phyloP scores from a whole-genome alignment of 2,797 vertebrate genomes.

The Malurus splendens region DNA sequence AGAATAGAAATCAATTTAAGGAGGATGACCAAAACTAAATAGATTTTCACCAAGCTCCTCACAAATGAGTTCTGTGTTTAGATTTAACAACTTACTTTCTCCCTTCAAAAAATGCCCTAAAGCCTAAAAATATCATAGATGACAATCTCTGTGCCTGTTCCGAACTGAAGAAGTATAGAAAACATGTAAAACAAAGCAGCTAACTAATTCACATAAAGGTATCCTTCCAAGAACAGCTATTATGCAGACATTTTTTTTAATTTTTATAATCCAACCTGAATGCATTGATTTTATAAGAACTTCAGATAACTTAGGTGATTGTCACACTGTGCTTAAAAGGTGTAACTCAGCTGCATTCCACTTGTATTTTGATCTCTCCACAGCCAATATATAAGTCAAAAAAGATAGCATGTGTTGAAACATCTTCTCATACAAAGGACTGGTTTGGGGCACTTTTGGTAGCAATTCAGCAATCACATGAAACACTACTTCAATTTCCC shows the following conservation, averaged over 20 bases:
- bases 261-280: background rate
- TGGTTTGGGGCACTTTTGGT: background rate
- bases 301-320: background rate
- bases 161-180: background rate
- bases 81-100: background rate
- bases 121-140: background rate
- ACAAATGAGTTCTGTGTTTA: background rate
- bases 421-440: background rate
- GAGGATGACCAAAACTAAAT: background rate
- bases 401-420: background rate
- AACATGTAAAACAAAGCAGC: background rate
- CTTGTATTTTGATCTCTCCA: background rate
- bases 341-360: background rate
- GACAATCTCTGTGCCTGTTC: background rate
- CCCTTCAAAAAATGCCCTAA: background rate
- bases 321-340: background rate
- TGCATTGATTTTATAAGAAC: background rate
- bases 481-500: background rate
- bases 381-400: background rate
- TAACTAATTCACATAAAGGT: accelerated
- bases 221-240: background rate
- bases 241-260: background rate
- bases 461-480: background rate
- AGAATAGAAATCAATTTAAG: constrained; percentile 14
- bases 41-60: background rate